Evolutionary conservation across 2,113 vertebrate genomes (phyloP).

Genomic region (Lophotis ruficrista): DNA sequence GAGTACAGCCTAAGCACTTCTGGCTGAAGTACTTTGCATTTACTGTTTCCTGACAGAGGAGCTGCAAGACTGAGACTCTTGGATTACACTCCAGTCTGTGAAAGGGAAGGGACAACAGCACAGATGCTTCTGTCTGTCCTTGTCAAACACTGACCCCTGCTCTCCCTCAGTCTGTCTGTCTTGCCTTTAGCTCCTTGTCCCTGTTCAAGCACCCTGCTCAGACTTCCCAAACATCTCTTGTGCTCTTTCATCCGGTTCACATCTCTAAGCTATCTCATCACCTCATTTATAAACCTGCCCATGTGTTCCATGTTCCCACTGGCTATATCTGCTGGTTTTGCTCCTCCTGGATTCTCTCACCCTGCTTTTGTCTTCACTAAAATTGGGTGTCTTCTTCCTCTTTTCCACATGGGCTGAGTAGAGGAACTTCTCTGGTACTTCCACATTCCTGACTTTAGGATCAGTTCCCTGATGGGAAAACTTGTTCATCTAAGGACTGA

Average conservation of each 20-base stretch:
- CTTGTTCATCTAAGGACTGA: not conserved
- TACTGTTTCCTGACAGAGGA: not conserved
- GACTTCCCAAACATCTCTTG: not conserved
- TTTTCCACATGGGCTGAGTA: not conserved
- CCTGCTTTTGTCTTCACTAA: not conserved
- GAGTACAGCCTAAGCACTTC: not conserved
- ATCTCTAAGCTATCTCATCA: not conserved
- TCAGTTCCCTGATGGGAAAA: not conserved
- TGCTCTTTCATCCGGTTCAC: not conserved
- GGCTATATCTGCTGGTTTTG: not conserved
- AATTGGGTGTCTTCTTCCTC: not conserved
- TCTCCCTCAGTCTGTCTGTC: not conserved
- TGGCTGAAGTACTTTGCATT: not conserved
- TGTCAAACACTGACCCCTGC: not conserved
- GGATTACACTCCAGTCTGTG: not conserved
- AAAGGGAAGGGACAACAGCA: not conserved
- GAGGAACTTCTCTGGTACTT: not conserved
- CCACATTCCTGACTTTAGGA: not conserved
- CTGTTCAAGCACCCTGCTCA: not conserved
- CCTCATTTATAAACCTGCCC: not conserved
- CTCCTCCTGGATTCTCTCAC: not conserved
- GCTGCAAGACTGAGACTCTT: not conserved
- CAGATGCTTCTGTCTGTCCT: not conserved
- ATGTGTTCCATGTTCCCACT: not conserved
- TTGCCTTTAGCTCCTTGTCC: not conserved